Evolutionary conservation across 2,113 vertebrate genomes (phyloP).

Genomic region (Tetrax tetrax): DNA sequence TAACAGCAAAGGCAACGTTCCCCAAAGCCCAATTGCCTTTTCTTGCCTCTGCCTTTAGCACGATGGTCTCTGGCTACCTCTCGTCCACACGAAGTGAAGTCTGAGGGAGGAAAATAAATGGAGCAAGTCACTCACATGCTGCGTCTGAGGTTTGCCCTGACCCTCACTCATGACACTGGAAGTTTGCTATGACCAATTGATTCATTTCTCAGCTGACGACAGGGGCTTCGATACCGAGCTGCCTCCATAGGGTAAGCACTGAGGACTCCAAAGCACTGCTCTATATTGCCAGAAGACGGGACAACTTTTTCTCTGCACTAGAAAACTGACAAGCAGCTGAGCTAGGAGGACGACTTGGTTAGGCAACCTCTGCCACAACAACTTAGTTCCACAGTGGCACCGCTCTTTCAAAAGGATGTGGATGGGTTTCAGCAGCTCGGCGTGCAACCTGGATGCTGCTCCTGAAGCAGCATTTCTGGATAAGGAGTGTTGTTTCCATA

Average conservation of each 20-base stretch:
- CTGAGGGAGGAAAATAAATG: background rate
- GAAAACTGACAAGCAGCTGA: background rate
- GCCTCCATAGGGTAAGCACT: background rate
- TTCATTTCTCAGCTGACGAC: background rate
- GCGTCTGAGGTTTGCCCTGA: background rate
- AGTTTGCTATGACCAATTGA: no score
- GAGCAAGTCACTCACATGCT: background rate
- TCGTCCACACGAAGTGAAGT: rapidly evolving
- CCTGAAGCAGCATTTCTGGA: background rate
- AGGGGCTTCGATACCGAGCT: rapidly evolving
- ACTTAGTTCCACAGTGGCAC: rapidly evolving
- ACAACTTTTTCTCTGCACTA: background rate
- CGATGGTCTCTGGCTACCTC: background rate
- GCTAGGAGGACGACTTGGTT: background rate
- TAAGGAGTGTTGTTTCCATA: background rate
- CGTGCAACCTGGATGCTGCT: background rate
- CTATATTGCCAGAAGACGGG: background rate
- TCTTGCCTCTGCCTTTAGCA: background rate
- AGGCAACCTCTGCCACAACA: background rate
- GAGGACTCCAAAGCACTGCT: background rate
- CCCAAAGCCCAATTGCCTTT: background rate
- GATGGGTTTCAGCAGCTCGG: background rate
- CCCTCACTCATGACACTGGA: background rate
- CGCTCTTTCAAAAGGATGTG: background rate
- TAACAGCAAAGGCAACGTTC: background rate